Evolutionary conservation across 1,140 invertebrate genomes (phyloP), one percentile per base, ranked within the genome.

Genomic region (Pseudobourletiella spinata): DNA sequence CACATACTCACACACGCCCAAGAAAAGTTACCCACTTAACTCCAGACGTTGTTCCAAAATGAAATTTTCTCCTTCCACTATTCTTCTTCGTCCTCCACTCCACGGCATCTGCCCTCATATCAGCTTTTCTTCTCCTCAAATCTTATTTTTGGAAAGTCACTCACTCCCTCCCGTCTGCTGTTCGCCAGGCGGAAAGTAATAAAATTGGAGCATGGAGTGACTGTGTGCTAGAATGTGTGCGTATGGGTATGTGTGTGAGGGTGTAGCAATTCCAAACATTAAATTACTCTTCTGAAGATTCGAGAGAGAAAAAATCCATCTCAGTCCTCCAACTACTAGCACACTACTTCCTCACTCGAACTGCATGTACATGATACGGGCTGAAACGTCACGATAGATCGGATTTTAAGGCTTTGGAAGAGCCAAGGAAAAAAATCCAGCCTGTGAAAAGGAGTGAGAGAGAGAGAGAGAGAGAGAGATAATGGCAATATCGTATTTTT

Each of bases 91-190:
- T 39, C 8, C n/a, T 39, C 8, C n/a, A 11, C 35, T 39, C 8
- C 8, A n/a, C n/a, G 8, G 8, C n/a, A 8, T 46, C 24, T 46
- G n/a, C 43, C 24, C 24, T 46, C 3, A 4, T 11, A 20, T 18
- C 4, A 3, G 4, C 24, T 46, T 46, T 46, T 22, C 24, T 8
- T n/a, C 43, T 46, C 43, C n/a, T 20, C n/a, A 16, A 46, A 46
- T 46, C 43, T 46, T 46, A 46, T n/a, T 46, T 46, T 46, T 46
- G 43, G 43, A 46, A 46, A 46, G n/a, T 46, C 43, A 4, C n/a
- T 22, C 43, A 46, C 4, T n/a, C 4, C 24, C 24, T 22, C 18
- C 8, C n/a, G 8, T n/a, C n/a, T n/a, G 8, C 35, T n/a, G 24
- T 46, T 46, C 6, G n/a, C n/a, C n/a, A 46, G 24, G 43, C 43